These are phyloP conservation scores for Holocentrus rufus DNA, from an alignment of 2,797 vertebrate genomes.

Conservation along the genomic window DNA sequence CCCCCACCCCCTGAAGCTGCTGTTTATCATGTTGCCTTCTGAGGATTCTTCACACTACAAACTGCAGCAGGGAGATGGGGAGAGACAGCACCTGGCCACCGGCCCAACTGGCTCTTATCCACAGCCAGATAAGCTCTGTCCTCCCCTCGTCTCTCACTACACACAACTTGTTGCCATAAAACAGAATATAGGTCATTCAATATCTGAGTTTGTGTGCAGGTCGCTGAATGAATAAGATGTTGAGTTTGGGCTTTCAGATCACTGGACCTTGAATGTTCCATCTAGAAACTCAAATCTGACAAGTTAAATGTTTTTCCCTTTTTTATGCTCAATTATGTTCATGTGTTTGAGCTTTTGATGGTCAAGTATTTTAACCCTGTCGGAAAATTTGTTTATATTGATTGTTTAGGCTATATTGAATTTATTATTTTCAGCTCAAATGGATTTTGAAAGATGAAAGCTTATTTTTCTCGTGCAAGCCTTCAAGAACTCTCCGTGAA, in stretches of 20 bases:
- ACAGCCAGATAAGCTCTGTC: constrained; percentile 71
- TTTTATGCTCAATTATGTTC: constrained; percentile 3
- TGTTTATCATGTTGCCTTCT: constrained; percentile 78
- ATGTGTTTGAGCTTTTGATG: constrained; percentile 26
- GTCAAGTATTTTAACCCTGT: background rate
- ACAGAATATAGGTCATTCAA: constrained; percentile 67
- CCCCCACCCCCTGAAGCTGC: constrained; percentile 52
- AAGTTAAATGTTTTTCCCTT: constrained; percentile 14
- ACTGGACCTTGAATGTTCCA: constrained; percentile 39
- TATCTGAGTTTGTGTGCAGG: constrained; percentile 51
- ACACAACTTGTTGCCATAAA: constrained; percentile 65
- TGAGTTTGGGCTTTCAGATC: constrained; percentile 54
- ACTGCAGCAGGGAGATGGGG: constrained; percentile 62
- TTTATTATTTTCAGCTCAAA: constrained; percentile 9
- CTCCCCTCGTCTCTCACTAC: constrained; percentile 62
- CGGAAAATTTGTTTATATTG: background rate
- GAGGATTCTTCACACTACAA: constrained; percentile 62
- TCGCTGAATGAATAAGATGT: constrained; percentile 48
- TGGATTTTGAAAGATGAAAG: background rate
- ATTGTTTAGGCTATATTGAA: background rate
- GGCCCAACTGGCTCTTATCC: constrained; percentile 70
- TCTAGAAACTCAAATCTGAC: background rate
- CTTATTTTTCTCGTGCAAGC: background rate
- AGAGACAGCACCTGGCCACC: constrained; percentile 71
- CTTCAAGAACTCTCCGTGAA: background rate